Base-by-base conservation (phyloP, 92 coral and sea anemone genomes). In the Meandrina meandrites region DNA sequence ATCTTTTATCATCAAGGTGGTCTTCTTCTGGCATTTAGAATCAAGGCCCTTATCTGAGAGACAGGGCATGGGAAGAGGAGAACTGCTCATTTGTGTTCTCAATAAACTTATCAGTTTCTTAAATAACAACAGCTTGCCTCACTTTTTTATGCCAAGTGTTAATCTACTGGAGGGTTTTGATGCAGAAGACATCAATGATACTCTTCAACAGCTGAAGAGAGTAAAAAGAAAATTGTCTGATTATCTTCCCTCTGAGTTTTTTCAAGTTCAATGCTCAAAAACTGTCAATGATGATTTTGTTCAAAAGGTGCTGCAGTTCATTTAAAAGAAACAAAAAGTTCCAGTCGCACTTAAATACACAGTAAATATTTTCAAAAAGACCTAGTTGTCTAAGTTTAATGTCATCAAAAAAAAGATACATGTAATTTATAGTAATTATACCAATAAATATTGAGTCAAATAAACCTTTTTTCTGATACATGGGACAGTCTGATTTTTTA, bases 61-160 rank as follows among this genome's bases (percentile, higher is more conserved):
- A 42, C 88, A 84, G 62, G 42, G 40, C 42, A 73, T 84, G 71
- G 88, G 88, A n/a, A 56, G 88, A 76, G 88, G 88, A 9, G 81
- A 84, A 58, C 60, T 84, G 16, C 58, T 84, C 19, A 58, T 53
- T 30, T 56, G 31, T n/a, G 60, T 84, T 7, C 62, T 75, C 5
- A 28, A 76, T 72, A 75, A 75, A 18, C 36, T 84, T n/a, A 76
- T 75, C 9, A 17, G 27, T 3, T 75, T 84, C 47, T 54, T 84
- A 45, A 45, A 60, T 10, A 75, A 27, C 74, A 36, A 62, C 36
- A 56, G 58, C 42, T 75, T 84, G 71, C 88, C 81, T 16, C 75
- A 84, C 81, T 75, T 84, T 75, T 84, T 84, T 47, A 40, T 56
- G 18, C 81, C 88, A 2, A 15, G 42, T 37, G 60, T 58, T 27